Percentiles rank a stretch among this genome's conserved stretches.
phyloP scores from a whole-genome alignment of 2,113 vertebrate species.

The Sylvia atricapilla region DNA sequence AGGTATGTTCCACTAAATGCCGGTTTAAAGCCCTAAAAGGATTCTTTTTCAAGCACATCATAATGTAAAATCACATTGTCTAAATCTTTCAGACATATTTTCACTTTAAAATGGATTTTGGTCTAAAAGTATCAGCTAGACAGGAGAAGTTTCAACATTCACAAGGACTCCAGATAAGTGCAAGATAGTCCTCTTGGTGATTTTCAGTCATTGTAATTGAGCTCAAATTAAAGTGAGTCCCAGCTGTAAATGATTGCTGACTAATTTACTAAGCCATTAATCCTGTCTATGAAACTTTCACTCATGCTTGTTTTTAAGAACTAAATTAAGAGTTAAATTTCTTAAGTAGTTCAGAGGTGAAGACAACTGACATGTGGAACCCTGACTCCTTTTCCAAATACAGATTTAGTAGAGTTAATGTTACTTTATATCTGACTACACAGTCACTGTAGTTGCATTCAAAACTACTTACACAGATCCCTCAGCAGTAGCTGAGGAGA shows the following conservation, averaged over 20 bases:
- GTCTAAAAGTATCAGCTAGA: not conserved
- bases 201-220: constrained; percentile 13
- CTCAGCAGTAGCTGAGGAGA: not conserved
- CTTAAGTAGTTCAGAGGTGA: constrained; percentile 24
- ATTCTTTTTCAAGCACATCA: not conserved
- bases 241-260: not conserved
- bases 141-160: not conserved
- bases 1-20: not conserved
- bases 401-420: not conserved
- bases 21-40: not conserved
- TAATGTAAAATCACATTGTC: not conserved
- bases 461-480: not conserved
- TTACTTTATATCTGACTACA: not conserved
- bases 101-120: not conserved
- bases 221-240: not conserved
- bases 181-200: not conserved
- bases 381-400: not conserved
- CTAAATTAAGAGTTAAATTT: constrained; percentile 36
- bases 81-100: not conserved
- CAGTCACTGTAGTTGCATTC: not conserved
- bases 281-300: constrained; percentile 35
- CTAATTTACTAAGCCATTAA: constrained; percentile 51
- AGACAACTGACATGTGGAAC: not conserved
- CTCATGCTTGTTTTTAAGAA: constrained; percentile 28
- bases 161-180: not conserved